Base-by-base conservation (phyloP, 2,888 invertebrate genomes). In the Scaptomyza parva region DNA sequence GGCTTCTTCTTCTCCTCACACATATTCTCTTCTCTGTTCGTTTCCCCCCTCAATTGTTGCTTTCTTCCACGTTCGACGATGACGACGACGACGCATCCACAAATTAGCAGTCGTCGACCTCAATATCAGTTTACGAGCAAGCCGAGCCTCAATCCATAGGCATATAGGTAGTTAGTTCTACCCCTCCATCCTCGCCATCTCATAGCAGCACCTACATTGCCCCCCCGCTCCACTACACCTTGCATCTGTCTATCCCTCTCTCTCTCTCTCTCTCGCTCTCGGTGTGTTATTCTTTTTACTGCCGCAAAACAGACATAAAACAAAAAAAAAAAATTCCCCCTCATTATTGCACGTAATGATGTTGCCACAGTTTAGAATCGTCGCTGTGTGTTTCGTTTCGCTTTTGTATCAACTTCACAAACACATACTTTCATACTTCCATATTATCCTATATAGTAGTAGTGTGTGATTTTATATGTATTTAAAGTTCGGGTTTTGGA, bases 21-120 rank as follows among this genome's bases (percentile, higher is more conserved):
- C 51, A 41, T 58, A 33, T 14, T 11, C 68, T 83, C 68, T 84
- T 69, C 44, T 30, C 59, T 52, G 33, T 50, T 30, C 33, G 5
- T n/a, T 33, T 30, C 12, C 18, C 22, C 48, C 40, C 18, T 2
- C 33, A 7, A 35, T 35, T 35, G 33, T 17, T 37, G 14, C 35
- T 41, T 28, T 39, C 64, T 50, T 54, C 52, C 47, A n/a, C 39
- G 20, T 43, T 58, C 64, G 71, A 51, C n/a, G n/a, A n/a, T n/a
- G n/a, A n/a, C n/a, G n/a, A n/a, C n/a, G n/a, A n/a, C 70, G 47
- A 72, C 59, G 75, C 71, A 74, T 74, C 76, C 68, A 76, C 83
- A 82, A 83, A 88, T 82, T 87, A 87, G 83, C 88, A 88, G 83
- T 84, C 84, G 84, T 74, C 84, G 84, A 84, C 84, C 84, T 88